phyloP scores from a whole-genome alignment of 2,113 vertebrate genomes.

The Formicarius rufipectus region DNA sequence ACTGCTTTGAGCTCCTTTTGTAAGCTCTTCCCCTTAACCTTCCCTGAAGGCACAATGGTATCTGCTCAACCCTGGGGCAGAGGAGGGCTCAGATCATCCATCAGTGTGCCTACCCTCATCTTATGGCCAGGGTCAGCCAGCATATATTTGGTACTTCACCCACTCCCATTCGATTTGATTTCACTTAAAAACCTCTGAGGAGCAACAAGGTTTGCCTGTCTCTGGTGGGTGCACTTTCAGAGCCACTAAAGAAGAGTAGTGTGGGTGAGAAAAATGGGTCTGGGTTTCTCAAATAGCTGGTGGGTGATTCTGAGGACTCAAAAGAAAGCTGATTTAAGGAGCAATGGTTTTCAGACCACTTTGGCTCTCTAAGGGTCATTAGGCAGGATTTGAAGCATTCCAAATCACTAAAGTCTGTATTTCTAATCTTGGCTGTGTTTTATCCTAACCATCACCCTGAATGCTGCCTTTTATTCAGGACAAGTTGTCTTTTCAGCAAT shows the following conservation, averaged over 20 bases:
- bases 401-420: background rate
- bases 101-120: background rate
- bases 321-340: background rate
- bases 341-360: background rate
- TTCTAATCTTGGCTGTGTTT: background rate
- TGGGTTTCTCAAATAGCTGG: background rate
- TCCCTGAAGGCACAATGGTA: background rate
- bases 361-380: background rate
- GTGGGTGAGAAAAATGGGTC: background rate
- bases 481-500: constrained; percentile 48
- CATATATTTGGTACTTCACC: background rate
- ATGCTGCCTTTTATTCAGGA: constrained; percentile 20
- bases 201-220: background rate
- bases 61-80: fast-evolving
- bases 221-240: background rate
- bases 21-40: background rate
- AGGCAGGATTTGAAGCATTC: background rate
- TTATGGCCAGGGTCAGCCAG: background rate
- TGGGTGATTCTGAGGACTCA: background rate
- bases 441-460: background rate
- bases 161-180: background rate
- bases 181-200: background rate
- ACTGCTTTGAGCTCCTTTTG: background rate
- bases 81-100: background rate
- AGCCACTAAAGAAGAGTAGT: background rate